Base-by-base conservation (phyloP, 2,797 vertebrate genomes). In the Chromobotia macracanthus region DNA sequence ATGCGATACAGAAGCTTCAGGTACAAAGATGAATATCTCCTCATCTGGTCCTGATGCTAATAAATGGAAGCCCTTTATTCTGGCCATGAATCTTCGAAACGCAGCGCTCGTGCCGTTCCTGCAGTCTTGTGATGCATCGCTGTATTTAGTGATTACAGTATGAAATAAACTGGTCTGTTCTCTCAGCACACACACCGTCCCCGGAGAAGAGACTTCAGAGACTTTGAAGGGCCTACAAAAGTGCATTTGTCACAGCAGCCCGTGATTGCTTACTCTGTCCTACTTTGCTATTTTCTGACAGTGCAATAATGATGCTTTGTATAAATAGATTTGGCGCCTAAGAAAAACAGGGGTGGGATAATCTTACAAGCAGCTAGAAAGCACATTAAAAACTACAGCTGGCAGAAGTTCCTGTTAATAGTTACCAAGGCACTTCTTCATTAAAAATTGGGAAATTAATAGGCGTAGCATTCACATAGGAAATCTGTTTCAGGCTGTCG, bases 341-440 rank as follows among this genome's bases (percentile, higher is more conserved):
- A 91, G 91, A 85, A 82, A 84, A 87, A 56, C 77, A 77, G 87
- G 88, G 86, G 87, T 92, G 91, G 87, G 91, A 94, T 93, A 93
- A 94, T 94, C 92, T 93, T 89, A 90, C 86, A 81, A 91, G 90
- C 90, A 92, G 93, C 90, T 90, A 92, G 89, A 91, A 94, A 94
- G 91, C 94, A 94, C 94, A 95, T 95, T 94, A 94, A 94, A 94
- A 94, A 91, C 91, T 93, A 92, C 94, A 95, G 94, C 93, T 95
- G 93, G 90, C 91, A 91, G 87, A 91, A 91, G 90, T 91, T 90
- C 86, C 89, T 90, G 88, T 91, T 94, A 92, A 92, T 91, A 91
- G 91, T 92, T 89, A 89, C 86, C 83, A 89, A 89, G 84, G 91
- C 90, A 85, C 87, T 90, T 89, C 88, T 91, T 91, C 91, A 90